Percentiles rank a stretch among this genome's conserved stretches.
phyloP scores from a whole-genome alignment of 2,888 invertebrate genomes.

The Palloptera scutellata region DNA sequence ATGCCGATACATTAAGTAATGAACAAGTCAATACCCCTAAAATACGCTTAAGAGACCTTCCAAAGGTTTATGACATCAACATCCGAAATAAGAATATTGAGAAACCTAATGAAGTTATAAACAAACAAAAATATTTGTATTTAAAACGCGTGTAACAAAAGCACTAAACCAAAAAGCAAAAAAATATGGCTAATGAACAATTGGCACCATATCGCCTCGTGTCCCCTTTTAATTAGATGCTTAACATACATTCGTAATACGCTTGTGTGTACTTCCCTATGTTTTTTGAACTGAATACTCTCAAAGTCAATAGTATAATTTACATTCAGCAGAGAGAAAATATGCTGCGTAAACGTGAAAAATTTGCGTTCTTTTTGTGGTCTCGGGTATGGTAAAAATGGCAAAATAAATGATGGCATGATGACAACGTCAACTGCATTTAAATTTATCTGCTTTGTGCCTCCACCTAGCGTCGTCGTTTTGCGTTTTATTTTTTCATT shows the following conservation, averaged over 20 bases:
- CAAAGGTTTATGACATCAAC: slow-evolving; percentile 3
- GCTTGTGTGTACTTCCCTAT: neutral
- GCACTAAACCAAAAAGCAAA: neutral
- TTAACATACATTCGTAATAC: neutral
- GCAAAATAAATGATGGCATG: neutral
- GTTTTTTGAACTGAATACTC: neutral
- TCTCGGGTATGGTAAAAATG: neutral
- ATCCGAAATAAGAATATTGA: neutral
- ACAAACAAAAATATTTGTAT: slow-evolving; percentile 1
- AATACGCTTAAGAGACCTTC: neutral
- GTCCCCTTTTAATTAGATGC: neutral
- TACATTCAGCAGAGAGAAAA: too few relatives aligned
- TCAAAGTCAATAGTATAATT: too few relatives aligned
- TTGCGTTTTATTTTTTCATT: slow-evolving; percentile 24
- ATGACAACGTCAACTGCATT: neutral
- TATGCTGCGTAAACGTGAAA: too few relatives aligned
- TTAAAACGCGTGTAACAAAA: slow-evolving; percentile 15
- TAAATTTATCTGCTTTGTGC: slow-evolving; percentile 4
- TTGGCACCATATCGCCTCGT: too few relatives aligned
- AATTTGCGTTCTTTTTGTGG: slow-evolving; percentile 6
- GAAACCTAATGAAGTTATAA: neutral
- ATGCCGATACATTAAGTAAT: neutral
- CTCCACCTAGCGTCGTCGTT: too few relatives aligned
- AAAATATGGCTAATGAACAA: neutral
- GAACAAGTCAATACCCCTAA: neutral